Evolutionary conservation across 2,888 invertebrate genomes (phyloP).

Genomic region (Meteorus colon): DNA sequence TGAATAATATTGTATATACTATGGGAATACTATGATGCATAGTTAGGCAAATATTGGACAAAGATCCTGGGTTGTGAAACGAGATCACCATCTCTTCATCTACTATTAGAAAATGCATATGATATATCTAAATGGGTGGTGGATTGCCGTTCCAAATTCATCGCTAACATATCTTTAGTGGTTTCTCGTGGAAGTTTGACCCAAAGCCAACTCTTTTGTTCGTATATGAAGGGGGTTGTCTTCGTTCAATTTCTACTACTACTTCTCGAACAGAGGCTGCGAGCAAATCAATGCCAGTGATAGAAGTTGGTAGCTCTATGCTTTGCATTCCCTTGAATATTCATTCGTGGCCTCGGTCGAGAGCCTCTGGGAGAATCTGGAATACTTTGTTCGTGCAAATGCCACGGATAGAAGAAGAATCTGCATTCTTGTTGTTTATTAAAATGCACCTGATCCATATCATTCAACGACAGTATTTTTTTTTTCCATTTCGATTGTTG

Average conservation of each 20-base stretch:
- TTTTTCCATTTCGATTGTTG: not conserved
- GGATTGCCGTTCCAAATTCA: conserved; percentile 19
- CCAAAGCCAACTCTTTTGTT: conserved; percentile 62
- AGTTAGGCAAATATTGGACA: not conserved
- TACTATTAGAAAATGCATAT: conserved; percentile 20
- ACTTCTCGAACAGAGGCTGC: conserved; percentile 40
- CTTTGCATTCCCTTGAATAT: conserved; percentile 66
- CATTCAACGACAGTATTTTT: not conserved
- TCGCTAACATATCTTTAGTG: conserved; percentile 21
- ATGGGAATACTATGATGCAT: not conserved
- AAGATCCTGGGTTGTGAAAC: not conserved
- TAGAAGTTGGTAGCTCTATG: conserved; percentile 54
- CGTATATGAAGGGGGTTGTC: conserved; percentile 32
- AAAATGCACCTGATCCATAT: conserved; percentile 39
- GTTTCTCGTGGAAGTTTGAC: conserved; percentile 54
- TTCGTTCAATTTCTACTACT: conserved; percentile 27
- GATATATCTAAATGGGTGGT: not conserved
- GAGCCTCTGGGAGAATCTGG: conserved; percentile 58
- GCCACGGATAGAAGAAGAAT: conserved; percentile 40
- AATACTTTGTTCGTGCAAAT: conserved; percentile 57
- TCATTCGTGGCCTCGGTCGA: conserved; percentile 58
- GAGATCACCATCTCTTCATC: not conserved
- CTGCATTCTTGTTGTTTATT: conserved; percentile 52
- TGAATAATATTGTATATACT: not conserved
- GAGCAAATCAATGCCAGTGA: conserved; percentile 60